Evolutionary conservation across 64 coral and sea anemone genomes (phyloP).

Genomic region (Porites lutea): DNA sequence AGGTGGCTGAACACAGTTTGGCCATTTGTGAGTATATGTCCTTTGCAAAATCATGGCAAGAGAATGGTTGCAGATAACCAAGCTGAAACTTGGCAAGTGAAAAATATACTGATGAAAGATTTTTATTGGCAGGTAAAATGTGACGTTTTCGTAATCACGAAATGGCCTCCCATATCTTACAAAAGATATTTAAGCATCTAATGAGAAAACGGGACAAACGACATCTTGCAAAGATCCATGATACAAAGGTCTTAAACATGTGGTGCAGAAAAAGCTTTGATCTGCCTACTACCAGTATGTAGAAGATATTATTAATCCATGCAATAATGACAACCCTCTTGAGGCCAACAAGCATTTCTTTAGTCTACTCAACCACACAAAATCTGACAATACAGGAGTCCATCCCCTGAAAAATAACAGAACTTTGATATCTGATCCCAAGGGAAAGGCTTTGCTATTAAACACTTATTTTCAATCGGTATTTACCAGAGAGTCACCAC

Average conservation of each 20-base stretch:
- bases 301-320: conserved; percentile 37
- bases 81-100: too few species aligned
- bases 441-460: conserved; percentile 40
- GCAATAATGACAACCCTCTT: conserved; percentile 19
- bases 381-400: conserved; percentile 32
- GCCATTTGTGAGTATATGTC: too few species aligned
- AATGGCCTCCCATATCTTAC: too few species aligned
- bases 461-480: not conserved
- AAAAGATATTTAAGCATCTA: too few species aligned
- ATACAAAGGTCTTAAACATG: conserved; percentile 39
- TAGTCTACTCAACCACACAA: conserved; percentile 39
- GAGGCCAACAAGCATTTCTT: conserved; percentile 29
- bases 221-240: conserved; percentile 29
- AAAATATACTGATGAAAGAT: too few species aligned
- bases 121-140: too few species aligned
- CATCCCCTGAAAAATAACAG: conserved; percentile 39
- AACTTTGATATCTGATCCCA: conserved; percentile 1
- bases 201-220: conserved; percentile 25
- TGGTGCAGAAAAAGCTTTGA: conserved; percentile 44
- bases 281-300: conserved; percentile 38
- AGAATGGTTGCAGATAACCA: too few species aligned
- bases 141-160: too few species aligned
- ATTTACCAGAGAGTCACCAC: too few species aligned
- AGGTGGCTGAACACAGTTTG: too few species aligned
- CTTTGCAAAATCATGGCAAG: too few species aligned